These are phyloP conservation scores for Tetramorium bicarinatum DNA, from an alignment of 2,888 invertebrate species.

Conservation along the genomic window DNA sequence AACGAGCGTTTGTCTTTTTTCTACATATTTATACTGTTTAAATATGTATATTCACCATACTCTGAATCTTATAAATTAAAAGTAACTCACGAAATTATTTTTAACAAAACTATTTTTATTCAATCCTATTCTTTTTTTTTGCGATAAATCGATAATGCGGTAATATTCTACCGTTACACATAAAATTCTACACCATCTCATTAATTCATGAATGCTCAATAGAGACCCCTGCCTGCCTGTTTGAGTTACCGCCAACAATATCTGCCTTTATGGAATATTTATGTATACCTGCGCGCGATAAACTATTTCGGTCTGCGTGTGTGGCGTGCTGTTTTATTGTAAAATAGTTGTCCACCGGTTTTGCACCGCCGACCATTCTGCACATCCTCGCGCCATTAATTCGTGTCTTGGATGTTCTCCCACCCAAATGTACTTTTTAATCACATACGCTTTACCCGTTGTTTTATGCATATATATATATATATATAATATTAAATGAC, in stretches of 20 bases:
- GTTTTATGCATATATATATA: neutral
- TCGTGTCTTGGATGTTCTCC: slow-evolving; percentile 25
- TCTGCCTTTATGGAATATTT: slow-evolving; percentile 56
- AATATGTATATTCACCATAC: neutral
- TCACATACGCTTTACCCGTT: slow-evolving; percentile 7
- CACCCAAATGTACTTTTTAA: slow-evolving; percentile 43
- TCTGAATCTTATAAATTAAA: neutral
- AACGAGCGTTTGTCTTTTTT: neutral
- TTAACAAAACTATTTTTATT: neutral
- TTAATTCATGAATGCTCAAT: slow-evolving; percentile 46
- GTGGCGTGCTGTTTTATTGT: slow-evolving; percentile 50
- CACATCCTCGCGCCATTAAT: slow-evolving; percentile 52
- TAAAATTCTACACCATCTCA: slow-evolving; percentile 26
- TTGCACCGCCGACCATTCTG: slow-evolving; percentile 32
- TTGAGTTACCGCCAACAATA: slow-evolving; percentile 56
- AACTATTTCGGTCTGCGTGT: slow-evolving; percentile 44
- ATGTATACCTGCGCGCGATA: slow-evolving; percentile 41
- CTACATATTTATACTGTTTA: neutral
- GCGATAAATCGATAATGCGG: slow-evolving; percentile 7
- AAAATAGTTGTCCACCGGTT: slow-evolving; percentile 46
- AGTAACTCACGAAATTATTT: neutral
- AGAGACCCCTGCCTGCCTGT: slow-evolving; percentile 26
- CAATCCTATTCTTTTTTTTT: neutral
- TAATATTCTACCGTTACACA: slow-evolving; percentile 27
- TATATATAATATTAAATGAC: neutral